Conservation (phyloP, 2,113 vertebrate genomes). For the Neogobius melanostomus region DNA sequence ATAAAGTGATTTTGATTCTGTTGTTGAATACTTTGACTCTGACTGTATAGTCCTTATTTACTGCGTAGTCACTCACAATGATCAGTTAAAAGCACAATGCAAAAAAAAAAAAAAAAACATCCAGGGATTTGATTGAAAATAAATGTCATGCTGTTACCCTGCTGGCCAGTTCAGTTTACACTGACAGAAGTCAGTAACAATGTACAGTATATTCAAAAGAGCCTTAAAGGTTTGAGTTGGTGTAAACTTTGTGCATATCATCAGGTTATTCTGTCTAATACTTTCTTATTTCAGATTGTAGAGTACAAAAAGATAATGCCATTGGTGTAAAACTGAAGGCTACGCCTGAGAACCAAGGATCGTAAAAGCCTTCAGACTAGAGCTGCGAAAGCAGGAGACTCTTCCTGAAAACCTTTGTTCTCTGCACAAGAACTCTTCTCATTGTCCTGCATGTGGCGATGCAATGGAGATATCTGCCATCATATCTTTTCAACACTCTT, state of each 20-base stretch:
- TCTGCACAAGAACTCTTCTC: slow-evolving; percentile 6
- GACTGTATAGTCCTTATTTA: not conserved
- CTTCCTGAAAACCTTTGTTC: slow-evolving; percentile 27
- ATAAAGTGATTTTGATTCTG: not conserved
- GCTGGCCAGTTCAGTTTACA: slow-evolving; percentile 36
- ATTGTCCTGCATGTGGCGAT: slow-evolving; percentile 24
- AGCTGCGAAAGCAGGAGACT: slow-evolving; percentile 9
- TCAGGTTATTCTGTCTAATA: slow-evolving; percentile 4
- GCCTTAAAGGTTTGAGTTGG: slow-evolving; percentile 29
- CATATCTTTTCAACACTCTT: slow-evolving; percentile 45
- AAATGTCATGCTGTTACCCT: not conserved
- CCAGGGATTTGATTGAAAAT: not conserved
- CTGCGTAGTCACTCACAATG: slow-evolving; percentile 7
- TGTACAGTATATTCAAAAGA: slow-evolving; percentile 32
- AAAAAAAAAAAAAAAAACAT: slow-evolving; percentile 31
- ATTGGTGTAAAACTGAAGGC: not conserved
- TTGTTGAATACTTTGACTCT: not conserved
- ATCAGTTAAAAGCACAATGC: slow-evolving; percentile 25
- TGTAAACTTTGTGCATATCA: slow-evolving; percentile 24
- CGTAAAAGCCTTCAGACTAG: slow-evolving; percentile 9
- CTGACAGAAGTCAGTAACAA: slow-evolving; percentile 17
- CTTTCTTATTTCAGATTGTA: slow-evolving; percentile 13
- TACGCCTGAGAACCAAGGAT: slow-evolving; percentile 50
- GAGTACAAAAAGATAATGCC: slow-evolving; percentile 10
- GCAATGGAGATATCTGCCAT: slow-evolving; percentile 5